Conservation (phyloP, 1,140 invertebrate species). For the Trissolcus basalis region DNA sequence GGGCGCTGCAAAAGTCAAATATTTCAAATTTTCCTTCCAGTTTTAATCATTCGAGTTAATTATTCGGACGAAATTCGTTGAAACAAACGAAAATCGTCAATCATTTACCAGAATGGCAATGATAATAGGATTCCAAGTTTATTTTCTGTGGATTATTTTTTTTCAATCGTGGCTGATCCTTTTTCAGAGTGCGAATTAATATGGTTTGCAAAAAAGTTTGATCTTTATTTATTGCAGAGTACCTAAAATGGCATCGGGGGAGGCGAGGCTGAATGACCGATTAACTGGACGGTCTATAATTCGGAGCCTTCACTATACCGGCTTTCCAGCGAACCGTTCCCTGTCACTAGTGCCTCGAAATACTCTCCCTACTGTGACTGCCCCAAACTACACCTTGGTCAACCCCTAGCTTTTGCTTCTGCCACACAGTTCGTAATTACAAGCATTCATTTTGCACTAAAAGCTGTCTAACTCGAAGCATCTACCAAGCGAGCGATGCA, state of each 20-base stretch:
- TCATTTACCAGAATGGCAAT: too few species aligned
- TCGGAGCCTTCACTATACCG: slow-evolving; percentile 38
- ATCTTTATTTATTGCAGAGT: slow-evolving; percentile 41
- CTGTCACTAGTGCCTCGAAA: slow-evolving; percentile 57
- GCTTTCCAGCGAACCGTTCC: slow-evolving; percentile 44
- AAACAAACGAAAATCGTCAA: too few species aligned
- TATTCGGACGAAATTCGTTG: too few species aligned
- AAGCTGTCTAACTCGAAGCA: slow-evolving; percentile 62
- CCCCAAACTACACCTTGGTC: slow-evolving; percentile 56
- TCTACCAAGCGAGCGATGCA: slow-evolving; percentile 57
- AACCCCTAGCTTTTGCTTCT: slow-evolving; percentile 50
- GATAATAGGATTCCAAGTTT: too few species aligned
- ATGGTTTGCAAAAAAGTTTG: slow-evolving; percentile 20
- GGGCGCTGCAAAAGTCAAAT: too few species aligned
- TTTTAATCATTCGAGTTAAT: not conserved
- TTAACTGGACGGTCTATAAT: slow-evolving; percentile 58
- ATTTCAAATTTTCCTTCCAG: not conserved
- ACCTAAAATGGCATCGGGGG: slow-evolving; percentile 6
- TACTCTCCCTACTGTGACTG: slow-evolving; percentile 52
- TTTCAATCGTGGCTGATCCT: too few species aligned
- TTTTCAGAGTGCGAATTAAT: not conserved
- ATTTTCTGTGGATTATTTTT: too few species aligned
- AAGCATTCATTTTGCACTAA: slow-evolving; percentile 72
- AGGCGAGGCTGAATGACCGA: slow-evolving; percentile 48
- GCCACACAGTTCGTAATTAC: slow-evolving; percentile 68